Base-by-base conservation (phyloP, 2,113 vertebrate species). In the Synodontis membranacea region DNA sequence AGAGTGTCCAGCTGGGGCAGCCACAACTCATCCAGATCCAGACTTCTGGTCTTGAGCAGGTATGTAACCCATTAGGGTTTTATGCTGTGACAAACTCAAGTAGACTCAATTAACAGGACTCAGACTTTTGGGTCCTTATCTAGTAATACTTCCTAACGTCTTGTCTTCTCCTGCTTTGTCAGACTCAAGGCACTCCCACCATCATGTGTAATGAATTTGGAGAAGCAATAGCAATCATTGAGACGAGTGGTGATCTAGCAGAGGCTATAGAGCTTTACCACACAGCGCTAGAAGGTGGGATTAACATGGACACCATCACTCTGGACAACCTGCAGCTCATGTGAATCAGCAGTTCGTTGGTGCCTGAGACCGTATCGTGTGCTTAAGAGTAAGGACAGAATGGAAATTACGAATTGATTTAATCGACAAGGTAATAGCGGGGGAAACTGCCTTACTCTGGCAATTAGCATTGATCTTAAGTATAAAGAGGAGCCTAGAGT, bases 141-240 rank as follows among this genome's bases (percentile, higher is more conserved):
- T 75, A 25, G 39, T 75, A n/a, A 58, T 19, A 21, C 12, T 39
- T 28, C 54, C 52, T 23, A 9, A 39, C 39, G 48, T 80, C 6
- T 54, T 21, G 8, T 62, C 34, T 44, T 72, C 44, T 81, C 25
- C 79, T 56, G 19, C 2, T 28, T 23, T 39, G 44, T 74, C 84
- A 50, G 85, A 86, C 87, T 72, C 68, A 93, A 86, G 95, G 23
- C 68, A 95, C 92, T 48, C 95, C 94, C 0, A 95, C 96, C 0
- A 97, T 97, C 86, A 96, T 97, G 96, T 97, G 96, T 85, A 97
- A 97, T 0, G 96, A 97, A 91, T 95, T 97, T 0, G 97, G 96
- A 23, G 96, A 98, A 92, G 95, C 97, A 31, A 97, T 97, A 0
- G 96, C 97, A 83, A 97, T 98, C 92, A 97, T 97, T 0, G 96